These are phyloP conservation scores for Harpalus rufipes DNA, from an alignment of 2,888 invertebrate species.

Conservation along the genomic window DNA sequence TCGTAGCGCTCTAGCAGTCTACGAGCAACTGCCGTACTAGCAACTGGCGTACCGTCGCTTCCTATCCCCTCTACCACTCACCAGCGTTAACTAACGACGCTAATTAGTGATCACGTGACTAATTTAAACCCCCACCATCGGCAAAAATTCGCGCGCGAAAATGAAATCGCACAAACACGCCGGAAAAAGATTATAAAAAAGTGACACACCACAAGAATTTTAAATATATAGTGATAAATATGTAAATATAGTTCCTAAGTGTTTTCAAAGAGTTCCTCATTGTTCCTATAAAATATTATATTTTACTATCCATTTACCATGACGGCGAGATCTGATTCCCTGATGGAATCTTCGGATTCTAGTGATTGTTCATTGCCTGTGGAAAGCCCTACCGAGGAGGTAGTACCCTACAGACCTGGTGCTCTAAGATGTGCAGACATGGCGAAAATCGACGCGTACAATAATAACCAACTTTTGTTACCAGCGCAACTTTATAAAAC, in stretches of 20 bases:
- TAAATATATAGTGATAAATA: background rate
- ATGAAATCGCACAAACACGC: no score
- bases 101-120: conserved; percentile 67
- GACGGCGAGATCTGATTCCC: conserved; percentile 73
- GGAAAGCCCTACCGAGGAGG: conserved; percentile 69
- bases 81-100: conserved; percentile 67
- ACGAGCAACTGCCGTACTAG: conserved; percentile 63
- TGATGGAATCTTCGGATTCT: conserved; percentile 75
- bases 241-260: conserved; percentile 56
- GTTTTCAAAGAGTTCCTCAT: conserved; percentile 46
- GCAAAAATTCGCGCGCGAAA: conserved; percentile 58
- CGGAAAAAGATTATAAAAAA: no score
- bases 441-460: conserved; percentile 76
- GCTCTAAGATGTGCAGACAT: conserved; percentile 75
- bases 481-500: conserved; percentile 90
- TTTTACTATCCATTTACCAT: conserved; percentile 11
- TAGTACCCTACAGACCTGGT: conserved; percentile 44
- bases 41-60: conserved; percentile 52
- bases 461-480: conserved; percentile 79
- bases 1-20: conserved; percentile 60
- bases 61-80: conserved; percentile 29
- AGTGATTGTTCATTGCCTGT: conserved; percentile 73
- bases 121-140: conserved; percentile 66
- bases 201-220: background rate
- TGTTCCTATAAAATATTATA: conserved; percentile 35